Conservation (phyloP, 2,797 vertebrate genomes). For the Chaetodon trifasciatus region DNA sequence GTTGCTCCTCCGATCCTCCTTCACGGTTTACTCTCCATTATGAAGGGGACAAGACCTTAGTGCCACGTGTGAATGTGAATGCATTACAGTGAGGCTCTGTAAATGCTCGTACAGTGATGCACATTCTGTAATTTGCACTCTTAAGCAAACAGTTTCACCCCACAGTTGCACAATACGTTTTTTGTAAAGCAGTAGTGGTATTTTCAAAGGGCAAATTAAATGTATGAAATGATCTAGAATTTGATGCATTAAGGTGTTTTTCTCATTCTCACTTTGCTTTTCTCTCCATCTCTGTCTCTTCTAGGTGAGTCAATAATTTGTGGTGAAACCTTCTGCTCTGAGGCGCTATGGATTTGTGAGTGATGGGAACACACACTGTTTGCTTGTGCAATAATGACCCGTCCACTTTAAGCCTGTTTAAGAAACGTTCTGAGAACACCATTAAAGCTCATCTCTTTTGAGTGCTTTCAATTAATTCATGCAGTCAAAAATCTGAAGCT, state of each 20-base stretch:
- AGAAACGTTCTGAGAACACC: slow-evolving; percentile 22
- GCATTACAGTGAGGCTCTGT: slow-evolving; percentile 10
- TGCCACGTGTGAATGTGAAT: slow-evolving; percentile 19
- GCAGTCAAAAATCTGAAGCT: slow-evolving; percentile 21
- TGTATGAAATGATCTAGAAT: background rate
- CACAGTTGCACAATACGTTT: background rate
- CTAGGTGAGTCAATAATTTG: slow-evolving; percentile 68
- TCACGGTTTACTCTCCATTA: slow-evolving; percentile 35
- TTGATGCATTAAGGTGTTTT: background rate
- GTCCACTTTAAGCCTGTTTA: background rate
- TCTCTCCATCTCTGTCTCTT: slow-evolving; percentile 48
- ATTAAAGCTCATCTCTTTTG: slow-evolving; percentile 10
- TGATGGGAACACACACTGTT: slow-evolving; percentile 37
- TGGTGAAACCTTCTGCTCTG: slow-evolving; percentile 35
- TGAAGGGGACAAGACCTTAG: slow-evolving; percentile 2
- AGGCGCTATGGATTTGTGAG: slow-evolving; percentile 60
- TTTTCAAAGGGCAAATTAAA: background rate
- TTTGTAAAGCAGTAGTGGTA: background rate
- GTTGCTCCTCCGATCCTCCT: slow-evolving; percentile 50
- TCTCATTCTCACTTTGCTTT: background rate
- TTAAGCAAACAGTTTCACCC: background rate
- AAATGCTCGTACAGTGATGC: background rate
- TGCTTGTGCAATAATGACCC: slow-evolving; percentile 29
- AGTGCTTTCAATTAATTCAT: slow-evolving; percentile 10
- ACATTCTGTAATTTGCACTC: background rate